A percentile compares a stretch with the other conserved stretches of the same genome.
Conservation (phyloP, 1,140 invertebrate species). For the Battus philenor region DNA sequence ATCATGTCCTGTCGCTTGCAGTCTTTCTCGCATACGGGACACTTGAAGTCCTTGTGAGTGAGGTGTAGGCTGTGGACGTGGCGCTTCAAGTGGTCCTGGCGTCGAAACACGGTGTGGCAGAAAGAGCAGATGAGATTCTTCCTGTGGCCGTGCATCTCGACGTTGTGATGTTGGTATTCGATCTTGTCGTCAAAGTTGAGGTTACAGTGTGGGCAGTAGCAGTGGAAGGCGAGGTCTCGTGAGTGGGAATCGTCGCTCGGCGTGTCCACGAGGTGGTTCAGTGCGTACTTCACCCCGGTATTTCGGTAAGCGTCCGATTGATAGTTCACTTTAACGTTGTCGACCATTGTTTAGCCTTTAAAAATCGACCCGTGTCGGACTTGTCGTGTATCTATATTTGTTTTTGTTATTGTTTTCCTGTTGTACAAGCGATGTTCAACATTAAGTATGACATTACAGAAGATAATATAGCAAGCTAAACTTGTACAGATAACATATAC, state of each 20-base stretch:
- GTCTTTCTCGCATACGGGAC: conserved; percentile 33
- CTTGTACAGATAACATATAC: no score
- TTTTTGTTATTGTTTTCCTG: no score
- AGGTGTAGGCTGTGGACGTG: conserved; percentile 38
- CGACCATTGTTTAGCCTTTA: conserved; percentile 16
- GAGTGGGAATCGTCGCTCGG: neutral
- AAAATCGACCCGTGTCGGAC: no score
- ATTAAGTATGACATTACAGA: no score
- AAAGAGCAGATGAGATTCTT: conserved; percentile 25
- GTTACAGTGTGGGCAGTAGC: conserved; percentile 24
- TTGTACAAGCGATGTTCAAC: no score
- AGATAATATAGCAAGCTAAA: no score
- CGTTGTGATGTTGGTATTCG: conserved; percentile 32
- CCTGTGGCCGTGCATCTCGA: conserved; percentile 25
- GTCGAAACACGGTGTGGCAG: conserved; percentile 30
- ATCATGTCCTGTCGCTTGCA: conserved; percentile 31
- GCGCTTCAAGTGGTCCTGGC: conserved; percentile 43
- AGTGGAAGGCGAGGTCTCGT: neutral
- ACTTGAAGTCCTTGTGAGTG: conserved; percentile 25
- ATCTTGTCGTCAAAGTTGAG: conserved; percentile 20
- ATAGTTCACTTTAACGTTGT: conserved; percentile 16
- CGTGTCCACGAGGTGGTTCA: conserved; percentile 17
- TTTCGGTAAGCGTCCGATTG: conserved; percentile 8
- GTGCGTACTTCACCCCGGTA: conserved; percentile 8
- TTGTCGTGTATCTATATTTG: no score